A percentile compares a stretch with the other conserved stretches of the same genome.
phyloP scores from a whole-genome alignment of 2,888 invertebrate species.

The Cordilura impudica region DNA sequence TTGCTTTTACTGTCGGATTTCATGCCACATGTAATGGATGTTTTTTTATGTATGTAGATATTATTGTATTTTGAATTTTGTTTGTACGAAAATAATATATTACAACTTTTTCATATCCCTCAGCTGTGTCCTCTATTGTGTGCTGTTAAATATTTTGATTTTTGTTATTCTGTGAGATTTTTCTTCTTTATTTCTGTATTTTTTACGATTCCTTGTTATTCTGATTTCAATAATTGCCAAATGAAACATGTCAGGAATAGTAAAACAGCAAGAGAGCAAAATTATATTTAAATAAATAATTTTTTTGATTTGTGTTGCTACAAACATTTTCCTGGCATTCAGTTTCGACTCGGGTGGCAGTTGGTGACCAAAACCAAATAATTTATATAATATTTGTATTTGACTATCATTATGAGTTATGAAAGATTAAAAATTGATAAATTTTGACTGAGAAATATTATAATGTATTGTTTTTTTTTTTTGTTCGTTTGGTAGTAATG shows the following conservation, averaged over 20 bases:
- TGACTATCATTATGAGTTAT: slow-evolving; percentile 14
- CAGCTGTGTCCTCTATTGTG: background rate
- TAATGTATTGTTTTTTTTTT: slow-evolving; percentile 18
- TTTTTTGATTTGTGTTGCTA: background rate
- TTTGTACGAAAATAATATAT: too few relatives aligned
- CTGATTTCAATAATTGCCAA: slow-evolving; percentile 51
- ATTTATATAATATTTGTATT: background rate
- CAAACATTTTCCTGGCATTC: background rate
- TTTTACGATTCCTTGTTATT: slow-evolving; percentile 2
- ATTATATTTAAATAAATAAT: background rate
- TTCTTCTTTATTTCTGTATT: background rate
- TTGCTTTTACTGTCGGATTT: background rate
- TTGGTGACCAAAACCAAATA: background rate
- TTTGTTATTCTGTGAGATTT: background rate
- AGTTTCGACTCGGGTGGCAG: background rate
- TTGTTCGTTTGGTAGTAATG: background rate
- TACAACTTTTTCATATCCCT: background rate
- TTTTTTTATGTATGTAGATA: background rate
- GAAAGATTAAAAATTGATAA: slow-evolving; percentile 17
- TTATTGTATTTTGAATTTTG: too few relatives aligned
- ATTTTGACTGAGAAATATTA: background rate
- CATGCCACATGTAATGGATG: background rate
- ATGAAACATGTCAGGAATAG: slow-evolving; percentile 46
- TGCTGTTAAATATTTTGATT: background rate
- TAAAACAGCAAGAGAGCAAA: slow-evolving; percentile 3